Base-by-base conservation (phyloP, 2,113 vertebrate species). In the Panthera uncia region DNA sequence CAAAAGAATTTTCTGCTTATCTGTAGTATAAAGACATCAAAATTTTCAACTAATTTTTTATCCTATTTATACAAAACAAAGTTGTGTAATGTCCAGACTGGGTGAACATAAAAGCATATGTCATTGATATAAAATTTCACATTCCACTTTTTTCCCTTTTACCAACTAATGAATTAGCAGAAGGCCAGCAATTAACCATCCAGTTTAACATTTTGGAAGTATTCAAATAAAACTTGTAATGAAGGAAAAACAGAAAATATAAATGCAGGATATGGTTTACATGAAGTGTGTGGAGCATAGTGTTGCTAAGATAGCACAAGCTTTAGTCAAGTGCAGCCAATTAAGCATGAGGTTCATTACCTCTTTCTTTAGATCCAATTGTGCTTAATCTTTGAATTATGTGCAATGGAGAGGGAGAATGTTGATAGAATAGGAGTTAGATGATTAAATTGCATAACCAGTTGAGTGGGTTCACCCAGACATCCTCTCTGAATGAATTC, bases 1-100 rank as follows among this genome's bases (percentile, higher is more conserved):
- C 91, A 81, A 87, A 94, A 94, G 65, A 66, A n/a, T 65, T 73
- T 74, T 93, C 76, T 96, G 38, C 33, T 83, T 84, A 38, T 52
- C 48, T 97, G 12, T 52, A 87, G 4, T 52, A 27, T 15, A 71
- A 12, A 93, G 36, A 38, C 69, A 92, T 71, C 74, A 76, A 95
- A 84, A 82, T 68, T 38, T 61, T 65, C 55, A 38, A 89, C 33
- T 41, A 23, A 38, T 79, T 68, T 50, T 79, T 74, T 50, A 52
- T 21, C 3, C 10, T 80, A 33, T 68, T 45, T 83, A 52, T 79
- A 33, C 38, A 93, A 95, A 97, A 69, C 19, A 96, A 23, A 74
- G 19, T 73, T 63, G 27, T 89, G 68, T 79, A 45, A 48, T 68
- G 16, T 57, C 11, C 52, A 90, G 50, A 57, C 16, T 31, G 12